Evolutionary conservation across 1,140 invertebrate genomes (phyloP).

Genomic region (Anoplophora glabripennis): DNA sequence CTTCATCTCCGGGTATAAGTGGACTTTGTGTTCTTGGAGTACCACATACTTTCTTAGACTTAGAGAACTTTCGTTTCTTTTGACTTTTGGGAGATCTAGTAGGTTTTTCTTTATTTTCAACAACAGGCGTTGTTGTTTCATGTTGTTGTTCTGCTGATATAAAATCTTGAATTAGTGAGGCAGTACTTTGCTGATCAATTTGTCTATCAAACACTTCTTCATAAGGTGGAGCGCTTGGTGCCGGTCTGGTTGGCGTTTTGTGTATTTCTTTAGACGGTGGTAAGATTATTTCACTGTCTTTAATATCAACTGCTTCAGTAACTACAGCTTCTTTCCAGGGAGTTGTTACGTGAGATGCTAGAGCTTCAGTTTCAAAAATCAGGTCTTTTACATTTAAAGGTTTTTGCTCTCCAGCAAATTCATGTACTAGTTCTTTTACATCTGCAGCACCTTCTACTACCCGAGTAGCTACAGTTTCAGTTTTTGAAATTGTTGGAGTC

Average conservation of each 20-base stretch:
- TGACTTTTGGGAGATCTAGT: slow-evolving; percentile 14
- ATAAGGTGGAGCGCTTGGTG: slow-evolving; percentile 21
- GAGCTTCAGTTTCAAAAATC: too few relatives aligned
- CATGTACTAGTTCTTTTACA: too few relatives aligned
- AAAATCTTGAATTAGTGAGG: slow-evolving; percentile 20
- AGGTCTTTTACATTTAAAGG: too few relatives aligned
- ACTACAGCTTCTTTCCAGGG: too few relatives aligned
- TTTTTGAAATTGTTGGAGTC: too few relatives aligned
- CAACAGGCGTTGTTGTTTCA: background rate
- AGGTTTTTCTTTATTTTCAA: slow-evolving; percentile 2
- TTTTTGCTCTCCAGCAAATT: too few relatives aligned
- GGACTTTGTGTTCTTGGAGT: slow-evolving; percentile 18
- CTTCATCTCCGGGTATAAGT: slow-evolving; percentile 4
- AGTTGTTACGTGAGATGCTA: too few relatives aligned
- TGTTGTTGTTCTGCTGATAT: slow-evolving; percentile 22
- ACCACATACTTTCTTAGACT: slow-evolving; percentile 15
- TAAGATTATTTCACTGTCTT: background rate
- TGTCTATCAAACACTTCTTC: slow-evolving; percentile 18
- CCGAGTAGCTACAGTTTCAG: too few relatives aligned
- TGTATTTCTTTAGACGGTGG: slow-evolving; percentile 1
- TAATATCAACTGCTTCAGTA: too few relatives aligned
- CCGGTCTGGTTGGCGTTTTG: background rate
- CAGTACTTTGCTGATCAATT: slow-evolving; percentile 12
- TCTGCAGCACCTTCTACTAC: too few relatives aligned
- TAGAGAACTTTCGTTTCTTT: slow-evolving; percentile 20